phyloP scores from a whole-genome alignment of 2,888 invertebrate species.

The Psylliodes chrysocephalus region DNA sequence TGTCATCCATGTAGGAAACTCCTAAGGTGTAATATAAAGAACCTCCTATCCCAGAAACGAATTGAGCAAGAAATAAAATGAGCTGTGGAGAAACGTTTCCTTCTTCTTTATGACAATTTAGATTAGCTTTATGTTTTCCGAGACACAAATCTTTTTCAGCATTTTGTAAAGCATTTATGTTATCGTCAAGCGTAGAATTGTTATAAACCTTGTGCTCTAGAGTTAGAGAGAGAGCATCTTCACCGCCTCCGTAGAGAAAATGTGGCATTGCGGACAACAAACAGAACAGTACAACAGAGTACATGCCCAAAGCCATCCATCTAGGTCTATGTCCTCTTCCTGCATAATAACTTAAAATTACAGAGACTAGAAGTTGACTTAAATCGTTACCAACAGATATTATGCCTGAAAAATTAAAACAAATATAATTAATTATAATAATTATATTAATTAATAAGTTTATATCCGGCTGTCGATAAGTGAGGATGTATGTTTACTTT shows the following conservation, averaged over 20 bases:
- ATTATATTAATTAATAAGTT: too few relatives aligned
- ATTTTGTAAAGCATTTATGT: constrained; percentile 50
- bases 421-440: too few relatives aligned
- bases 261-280: constrained; percentile 75
- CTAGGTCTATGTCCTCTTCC: constrained; percentile 77
- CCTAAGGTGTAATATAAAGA: constrained; percentile 76
- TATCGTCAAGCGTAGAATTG: constrained; percentile 61
- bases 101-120: constrained; percentile 59
- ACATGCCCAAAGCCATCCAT: constrained; percentile 74
- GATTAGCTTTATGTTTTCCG: constrained; percentile 49
- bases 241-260: constrained; percentile 75
- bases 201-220: constrained; percentile 68
- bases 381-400: constrained; percentile 81
- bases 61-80: constrained; percentile 74
- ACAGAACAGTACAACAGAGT: constrained; percentile 73
- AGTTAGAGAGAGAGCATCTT: constrained; percentile 72
- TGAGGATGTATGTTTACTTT: too few relatives aligned
- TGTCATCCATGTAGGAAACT: constrained; percentile 80
- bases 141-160: constrained; percentile 70
- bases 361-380: constrained; percentile 75
- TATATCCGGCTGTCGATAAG: too few relatives aligned
- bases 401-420: constrained; percentile 69
- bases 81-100: constrained; percentile 71
- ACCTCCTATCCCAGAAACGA: constrained; percentile 77
- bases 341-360: constrained; percentile 75